Base-by-base conservation (phyloP, 1,140 invertebrate species). In the Lepidurus apus region DNA sequence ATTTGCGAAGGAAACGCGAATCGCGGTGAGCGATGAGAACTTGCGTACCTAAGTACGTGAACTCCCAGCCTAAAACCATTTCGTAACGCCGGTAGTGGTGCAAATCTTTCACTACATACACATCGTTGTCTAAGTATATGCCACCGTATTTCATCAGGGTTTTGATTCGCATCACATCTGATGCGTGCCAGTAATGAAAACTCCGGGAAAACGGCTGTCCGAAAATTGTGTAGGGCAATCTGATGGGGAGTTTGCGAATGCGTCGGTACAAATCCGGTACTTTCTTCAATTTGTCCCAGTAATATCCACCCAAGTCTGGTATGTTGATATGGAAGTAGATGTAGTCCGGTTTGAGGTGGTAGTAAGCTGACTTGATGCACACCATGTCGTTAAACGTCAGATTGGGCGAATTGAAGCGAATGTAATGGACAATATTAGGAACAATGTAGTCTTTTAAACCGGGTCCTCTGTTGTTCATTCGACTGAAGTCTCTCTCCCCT, bases 41-140 rank as follows among this genome's bases (percentile, higher is more conserved):
- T 81, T 85, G 84, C 53, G 81, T 83, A 13, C 83, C 84, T 74
- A 85, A 77, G 45, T 81, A 75, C 8, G 45, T 24, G 13, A 79
- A 73, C 44, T 75, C 77, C 84, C 82, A 84, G 26, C 84, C 85
- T 11, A 85, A 73, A 6, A 82, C 74, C 79, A 85, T 83, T 80
- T 84, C 83, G 77, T 81, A 84, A 75, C 80, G 80, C 43, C 83
- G 76, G 74, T 82, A 84, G 34, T 80, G 65, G 73, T 84, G 78
- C 74, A 85, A 80, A 26, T 81, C 78, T 44, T 83, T 81, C 21
- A 85, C 80, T 26, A 85, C 81, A 75, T 83, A 84, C 3, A 83
- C 81, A 80, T 85, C 84, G 76, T 82, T 83, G 77, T 85, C 84
- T 17, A 85, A 78, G 77, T 81, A 85, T 43, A 85, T 85, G 1